Base-by-base conservation (phyloP, 2,888 invertebrate genomes). In the Mesochorus sp. region DNA sequence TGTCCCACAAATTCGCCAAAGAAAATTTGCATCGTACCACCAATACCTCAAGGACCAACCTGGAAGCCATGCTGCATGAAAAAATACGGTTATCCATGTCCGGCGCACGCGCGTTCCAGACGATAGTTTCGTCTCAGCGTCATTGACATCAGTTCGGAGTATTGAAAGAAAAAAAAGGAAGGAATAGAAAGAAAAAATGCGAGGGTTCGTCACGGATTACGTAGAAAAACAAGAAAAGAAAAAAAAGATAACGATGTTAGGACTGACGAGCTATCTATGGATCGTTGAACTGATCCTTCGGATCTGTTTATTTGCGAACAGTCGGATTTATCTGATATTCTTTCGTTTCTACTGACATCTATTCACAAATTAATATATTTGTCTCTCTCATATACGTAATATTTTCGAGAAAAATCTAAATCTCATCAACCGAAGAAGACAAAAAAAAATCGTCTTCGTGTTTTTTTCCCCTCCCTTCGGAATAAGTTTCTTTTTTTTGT, bases 1-100 rank as follows among this genome's bases (percentile, higher is more conserved):
- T 87, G 86, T 3, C 86, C 83, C 0, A n/a, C 76, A 19, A 80
- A 71, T 19, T 85, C 86, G 1, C 82, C 84, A 0, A 79, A 75
- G 1, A 21, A 55, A 26, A 57, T 86, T 26, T 83, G 84, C 83
- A 82, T 88, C 19, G 81, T 80, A 0, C 83, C 87, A 0, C 83
- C 86, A 6, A 77, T 87, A 21, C 66, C 51, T 2, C 88, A 85
- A 49, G 75, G 79, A 64, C 86, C 86, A 0, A 71, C 49, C 10
- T 88, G 86, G 83, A 84, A 81, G 8, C 87, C 87, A 2, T 87
- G 87, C 42, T 89, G 89, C 68, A 81, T 88, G 6, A 85, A 81
- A 12, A 85, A 82, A 71, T 84, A 86, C 71, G 81, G 82, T n/a
- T 74, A 77, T 12, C 86, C 86, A 5, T 90, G 89, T 66, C 34